Conservation (phyloP, 1,140 invertebrate species). For the Tetragnatha versicolor region DNA sequence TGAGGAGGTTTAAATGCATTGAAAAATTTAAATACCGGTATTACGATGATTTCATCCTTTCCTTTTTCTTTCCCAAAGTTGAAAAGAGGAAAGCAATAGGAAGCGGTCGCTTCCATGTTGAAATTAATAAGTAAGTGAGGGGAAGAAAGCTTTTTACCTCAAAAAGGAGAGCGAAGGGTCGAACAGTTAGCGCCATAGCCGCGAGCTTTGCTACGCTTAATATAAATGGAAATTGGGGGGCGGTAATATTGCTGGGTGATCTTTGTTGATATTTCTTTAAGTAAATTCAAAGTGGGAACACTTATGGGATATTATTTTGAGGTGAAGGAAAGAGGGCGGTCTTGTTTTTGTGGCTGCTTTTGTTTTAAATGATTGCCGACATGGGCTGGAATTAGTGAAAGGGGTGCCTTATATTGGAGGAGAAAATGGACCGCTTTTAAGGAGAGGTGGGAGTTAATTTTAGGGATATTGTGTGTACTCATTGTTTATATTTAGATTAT, state of each 20-base stretch:
- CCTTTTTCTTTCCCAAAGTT: conserved; percentile 12
- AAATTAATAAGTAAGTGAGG: conserved; percentile 36
- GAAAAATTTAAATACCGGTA: conserved; percentile 52
- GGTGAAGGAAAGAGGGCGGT: not conserved
- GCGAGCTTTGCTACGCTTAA: conserved; percentile 15
- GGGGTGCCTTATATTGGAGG: no score
- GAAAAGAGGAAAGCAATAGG: conserved; percentile 1
- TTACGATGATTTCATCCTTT: conserved; percentile 35
- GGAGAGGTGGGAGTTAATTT: no score
- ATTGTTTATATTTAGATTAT: no score
- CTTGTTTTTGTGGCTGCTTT: not conserved
- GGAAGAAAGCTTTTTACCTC: conserved; percentile 30
- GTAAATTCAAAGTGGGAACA: conserved; percentile 16
- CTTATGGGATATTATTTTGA: conserved; percentile 19
- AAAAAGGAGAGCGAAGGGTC: not conserved
- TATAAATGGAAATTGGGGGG: conserved; percentile 50
- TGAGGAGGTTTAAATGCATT: conserved; percentile 54
- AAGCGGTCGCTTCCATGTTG: conserved; percentile 8
- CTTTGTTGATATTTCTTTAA: conserved; percentile 45
- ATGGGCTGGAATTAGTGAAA: no score
- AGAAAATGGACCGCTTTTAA: no score
- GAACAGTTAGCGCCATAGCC: conserved; percentile 14
- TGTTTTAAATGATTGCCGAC: no score
- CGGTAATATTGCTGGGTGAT: not conserved
- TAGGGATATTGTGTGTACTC: no score